phyloP scores from a whole-genome alignment of 2,888 invertebrate genomes.

The Rapana venosa region DNA sequence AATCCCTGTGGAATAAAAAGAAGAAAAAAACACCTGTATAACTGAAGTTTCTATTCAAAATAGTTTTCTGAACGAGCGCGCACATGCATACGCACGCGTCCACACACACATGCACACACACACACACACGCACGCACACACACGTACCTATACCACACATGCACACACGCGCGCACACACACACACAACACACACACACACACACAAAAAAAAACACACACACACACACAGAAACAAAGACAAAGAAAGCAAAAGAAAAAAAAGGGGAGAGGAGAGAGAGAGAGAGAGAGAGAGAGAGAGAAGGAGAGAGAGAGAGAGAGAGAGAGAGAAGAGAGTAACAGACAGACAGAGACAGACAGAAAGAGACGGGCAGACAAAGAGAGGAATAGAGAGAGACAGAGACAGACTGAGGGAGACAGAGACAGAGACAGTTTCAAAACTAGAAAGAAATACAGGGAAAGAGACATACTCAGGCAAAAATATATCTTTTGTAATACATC shows the following conservation, averaged over 20 bases:
- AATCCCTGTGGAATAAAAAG: too few relatives aligned
- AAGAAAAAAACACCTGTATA: too few relatives aligned
- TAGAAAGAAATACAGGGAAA: background rate
- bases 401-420: background rate
- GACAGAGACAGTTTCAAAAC: background rate
- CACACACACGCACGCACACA: too few relatives aligned
- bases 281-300: background rate
- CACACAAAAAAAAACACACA: too few relatives aligned
- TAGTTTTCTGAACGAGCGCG: too few relatives aligned
- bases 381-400: slow-evolving; percentile 6
- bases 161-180: too few relatives aligned
- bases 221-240: background rate
- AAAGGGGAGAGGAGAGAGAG: background rate
- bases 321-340: background rate
- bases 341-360: background rate
- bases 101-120: too few relatives aligned
- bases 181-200: too few relatives aligned
- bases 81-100: too few relatives aligned
- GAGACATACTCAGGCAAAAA: background rate
- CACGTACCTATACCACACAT: too few relatives aligned
- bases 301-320: slow-evolving; percentile 18
- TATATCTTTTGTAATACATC: background rate
- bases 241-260: background rate
- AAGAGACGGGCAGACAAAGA: background rate
- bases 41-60: too few relatives aligned